Base-by-base conservation (phyloP, 1,140 invertebrate species). In the Hycleus cichorii region DNA sequence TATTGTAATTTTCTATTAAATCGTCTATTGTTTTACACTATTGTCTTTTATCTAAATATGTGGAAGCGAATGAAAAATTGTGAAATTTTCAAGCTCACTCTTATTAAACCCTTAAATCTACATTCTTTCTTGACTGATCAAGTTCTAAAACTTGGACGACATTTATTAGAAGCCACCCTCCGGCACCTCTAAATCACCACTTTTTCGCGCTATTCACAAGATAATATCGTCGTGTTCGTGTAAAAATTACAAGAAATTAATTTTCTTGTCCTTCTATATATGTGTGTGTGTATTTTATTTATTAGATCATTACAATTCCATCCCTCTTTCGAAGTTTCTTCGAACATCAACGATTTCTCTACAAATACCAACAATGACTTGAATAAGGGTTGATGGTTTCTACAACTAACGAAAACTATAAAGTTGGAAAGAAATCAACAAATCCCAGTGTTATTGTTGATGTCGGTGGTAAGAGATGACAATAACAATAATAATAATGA, bases 61-160 rank as follows among this genome's bases (percentile, higher is more conserved):
- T 32, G 7, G 32, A 5, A 32, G 32, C 3, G 32, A 32, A 32
- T 5, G 32, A 32, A 32, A 32, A 32, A 32, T 32, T 4, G 7
- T 32, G 32, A 7, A 32, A 32, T 5, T 32, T 32, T 32, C 32
- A 7, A 32, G 32, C 32, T 32, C 63, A 62, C 64, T 18, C 18
- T 66, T 66, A 66, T 66, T 66, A 66, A 64, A 66, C 57, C 53
- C 62, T 59, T 65, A 65, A 65, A 65, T 66, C 64, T 66, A 63
- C 64, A 64, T 63, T 66, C 62, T 64, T 64, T 59, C 53, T 52
- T 52, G 53, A 59, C 59, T 66, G 64, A 66, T 66, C 59, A 64
- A 64, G 62, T 64, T 54, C 62, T 66, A 62, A 64, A 64, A 64
- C 53, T 66, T 62, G 51, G 52, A 49, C 64, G 64, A 66, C 64